Conservation (phyloP, 64 coral and sea anemone genomes). For the Actinia equina region DNA sequence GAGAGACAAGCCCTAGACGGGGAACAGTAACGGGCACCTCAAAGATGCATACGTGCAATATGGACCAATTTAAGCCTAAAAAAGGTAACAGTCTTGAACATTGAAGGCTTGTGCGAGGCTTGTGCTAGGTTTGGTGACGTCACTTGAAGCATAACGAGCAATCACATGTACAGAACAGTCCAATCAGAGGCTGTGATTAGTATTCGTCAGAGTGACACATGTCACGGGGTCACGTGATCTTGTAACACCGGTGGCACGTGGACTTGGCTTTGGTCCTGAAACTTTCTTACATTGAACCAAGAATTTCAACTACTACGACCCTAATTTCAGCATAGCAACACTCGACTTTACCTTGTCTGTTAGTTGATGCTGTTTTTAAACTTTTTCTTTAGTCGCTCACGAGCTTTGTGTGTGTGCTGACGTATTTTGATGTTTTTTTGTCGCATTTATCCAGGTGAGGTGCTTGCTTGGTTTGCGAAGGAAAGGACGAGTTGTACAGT, state of each 20-base stretch:
- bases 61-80: not conserved
- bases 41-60: not conserved
- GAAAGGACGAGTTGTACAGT: conserved; percentile 47
- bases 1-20: not conserved
- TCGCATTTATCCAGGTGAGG: conserved; percentile 32
- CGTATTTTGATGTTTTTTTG: conserved; percentile 18
- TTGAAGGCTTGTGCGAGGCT: not conserved
- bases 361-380: conserved; percentile 23
- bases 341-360: not conserved
- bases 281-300: conserved; percentile 30
- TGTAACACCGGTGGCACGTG: conserved; percentile 71
- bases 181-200: conserved; percentile 18
- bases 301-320: conserved; percentile 43
- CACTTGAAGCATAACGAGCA: not conserved
- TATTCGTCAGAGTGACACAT: conserved; percentile 44
- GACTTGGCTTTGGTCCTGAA: conserved; percentile 72
- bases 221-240: conserved; percentile 68
- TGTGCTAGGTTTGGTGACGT: not conserved
- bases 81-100: not conserved
- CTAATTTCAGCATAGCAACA: conserved; percentile 24
- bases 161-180: conserved; percentile 16
- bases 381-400: not conserved
- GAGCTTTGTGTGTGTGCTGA: not conserved
- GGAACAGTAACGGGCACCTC: not conserved
- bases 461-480: conserved; percentile 38